These are phyloP conservation scores for Caenorhabditis japonica DNA, from an alignment of 2,888 invertebrate genomes.

Conservation along the genomic window DNA sequence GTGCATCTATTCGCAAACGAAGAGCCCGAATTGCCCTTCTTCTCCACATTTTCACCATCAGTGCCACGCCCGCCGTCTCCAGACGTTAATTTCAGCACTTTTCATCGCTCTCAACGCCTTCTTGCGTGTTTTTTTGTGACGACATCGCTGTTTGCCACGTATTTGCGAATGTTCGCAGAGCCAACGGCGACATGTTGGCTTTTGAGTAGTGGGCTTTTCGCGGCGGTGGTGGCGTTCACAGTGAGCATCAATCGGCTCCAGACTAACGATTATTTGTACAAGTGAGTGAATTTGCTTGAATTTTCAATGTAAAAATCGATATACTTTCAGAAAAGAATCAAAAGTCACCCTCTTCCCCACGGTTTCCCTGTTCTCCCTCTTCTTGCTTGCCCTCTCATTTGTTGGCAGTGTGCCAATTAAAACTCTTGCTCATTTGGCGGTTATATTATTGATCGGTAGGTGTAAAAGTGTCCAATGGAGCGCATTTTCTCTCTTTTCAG, in stretches of 20 bases:
- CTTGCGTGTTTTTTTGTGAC: conserved; percentile 11
- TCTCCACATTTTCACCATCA: conserved; percentile 22
- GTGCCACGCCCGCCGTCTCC: conserved; percentile 36
- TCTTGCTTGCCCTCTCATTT: conserved; percentile 25
- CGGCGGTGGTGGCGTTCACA: conserved; percentile 1
- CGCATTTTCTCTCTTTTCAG: conserved; percentile 17
- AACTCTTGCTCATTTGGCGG: conserved; percentile 19
- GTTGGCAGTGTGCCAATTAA: conserved; percentile 20
- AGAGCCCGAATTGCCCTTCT: conserved; percentile 48
- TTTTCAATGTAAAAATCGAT: not conserved
- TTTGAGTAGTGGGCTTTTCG: conserved; percentile 12
- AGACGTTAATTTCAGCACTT: conserved; percentile 17
- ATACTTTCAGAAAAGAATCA: conserved; percentile 43
- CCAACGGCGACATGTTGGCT: conserved; percentile 23
- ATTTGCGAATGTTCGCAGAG: conserved; percentile 20
- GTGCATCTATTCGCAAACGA: conserved; percentile 44
- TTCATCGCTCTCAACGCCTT: conserved; percentile 23
- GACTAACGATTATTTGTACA: conserved; percentile 49
- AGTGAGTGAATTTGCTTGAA: conserved; percentile 13
- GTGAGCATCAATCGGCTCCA: conserved; percentile 37
- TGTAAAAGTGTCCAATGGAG: not conserved
- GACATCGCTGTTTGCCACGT: conserved; percentile 13
- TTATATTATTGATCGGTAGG: conserved; percentile 11
- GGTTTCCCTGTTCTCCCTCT: conserved; percentile 29
- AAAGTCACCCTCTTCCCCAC: conserved; percentile 48